These are phyloP conservation scores for Hypselothyrea guttata DNA, from an alignment of 2,888 invertebrate genomes.

Conservation along the genomic window DNA sequence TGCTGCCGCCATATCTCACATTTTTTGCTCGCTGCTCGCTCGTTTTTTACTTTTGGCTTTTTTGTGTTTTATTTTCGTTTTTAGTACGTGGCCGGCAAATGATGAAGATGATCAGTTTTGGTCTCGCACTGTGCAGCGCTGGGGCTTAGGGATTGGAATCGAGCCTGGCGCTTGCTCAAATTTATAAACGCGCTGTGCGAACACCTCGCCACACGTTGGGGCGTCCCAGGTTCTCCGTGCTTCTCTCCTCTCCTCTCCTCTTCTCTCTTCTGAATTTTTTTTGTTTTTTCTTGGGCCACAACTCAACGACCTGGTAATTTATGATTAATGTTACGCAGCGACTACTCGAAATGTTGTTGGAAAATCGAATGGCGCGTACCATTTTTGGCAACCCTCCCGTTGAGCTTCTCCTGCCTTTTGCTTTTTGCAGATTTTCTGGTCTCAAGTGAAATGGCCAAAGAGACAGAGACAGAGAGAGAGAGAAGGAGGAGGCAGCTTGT, in stretches of 20 bases:
- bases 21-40: constrained; percentile 28
- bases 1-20: constrained; percentile 72
- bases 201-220: constrained; percentile 77
- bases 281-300: constrained; percentile 42
- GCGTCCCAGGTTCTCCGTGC: constrained; percentile 49
- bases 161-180: constrained; percentile 79
- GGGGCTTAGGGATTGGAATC: constrained; percentile 17
- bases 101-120: constrained; percentile 75
- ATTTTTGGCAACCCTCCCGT: constrained; percentile 76
- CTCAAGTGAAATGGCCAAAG: constrained; percentile 18
- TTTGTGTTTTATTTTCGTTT: constrained; percentile 5
- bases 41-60: too few species aligned
- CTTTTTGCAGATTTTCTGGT: constrained; percentile 45
- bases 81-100: constrained; percentile 70
- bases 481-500: constrained; percentile 53
- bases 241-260: too few species aligned
- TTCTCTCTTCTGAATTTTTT: too few species aligned
- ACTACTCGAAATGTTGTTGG: constrained; percentile 46
- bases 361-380: constrained; percentile 63
- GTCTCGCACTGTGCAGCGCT: constrained; percentile 8
- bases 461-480: neutral
- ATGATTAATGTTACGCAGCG: constrained; percentile 75
- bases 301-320: constrained; percentile 80
- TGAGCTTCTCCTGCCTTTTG: constrained; percentile 61
- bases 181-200: constrained; percentile 78